A percentile compares a stretch with the other conserved stretches of the same genome.
These are phyloP conservation scores for Cebus imitator DNA, from an alignment of 2,113 vertebrate species.

Conservation along the genomic window DNA sequence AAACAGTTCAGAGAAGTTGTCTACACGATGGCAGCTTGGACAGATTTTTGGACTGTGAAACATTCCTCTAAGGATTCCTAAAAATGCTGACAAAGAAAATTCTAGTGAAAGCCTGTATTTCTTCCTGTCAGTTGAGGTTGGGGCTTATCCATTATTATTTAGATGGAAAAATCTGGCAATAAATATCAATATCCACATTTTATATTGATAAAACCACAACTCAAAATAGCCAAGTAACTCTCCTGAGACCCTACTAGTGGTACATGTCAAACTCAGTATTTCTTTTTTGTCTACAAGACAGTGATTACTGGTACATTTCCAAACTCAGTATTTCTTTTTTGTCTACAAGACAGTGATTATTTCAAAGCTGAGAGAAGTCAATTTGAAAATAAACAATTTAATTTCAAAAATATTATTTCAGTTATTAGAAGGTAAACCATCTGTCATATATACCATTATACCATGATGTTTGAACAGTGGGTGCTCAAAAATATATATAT, in stretches of 20 bases:
- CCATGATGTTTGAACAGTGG: background rate
- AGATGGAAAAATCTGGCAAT: background rate
- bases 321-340: too few species aligned
- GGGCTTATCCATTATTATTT: background rate
- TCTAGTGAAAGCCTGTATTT: background rate
- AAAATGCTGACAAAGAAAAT: background rate
- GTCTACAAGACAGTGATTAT: background rate
- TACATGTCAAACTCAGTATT: background rate
- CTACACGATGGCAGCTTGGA: background rate
- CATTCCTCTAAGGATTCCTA: background rate
- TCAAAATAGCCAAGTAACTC: background rate
- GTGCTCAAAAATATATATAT: background rate
- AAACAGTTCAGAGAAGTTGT: background rate
- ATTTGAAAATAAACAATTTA: background rate
- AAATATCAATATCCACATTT: background rate
- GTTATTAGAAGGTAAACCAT: background rate
- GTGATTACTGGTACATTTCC: background rate
- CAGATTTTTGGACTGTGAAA: background rate
- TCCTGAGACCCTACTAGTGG: background rate
- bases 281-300: background rate
- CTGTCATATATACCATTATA: background rate
- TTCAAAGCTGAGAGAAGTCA: background rate
- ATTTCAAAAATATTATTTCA: background rate
- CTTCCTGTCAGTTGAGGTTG: background rate
- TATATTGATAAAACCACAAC: background rate